Evolutionary conservation across 2,113 vertebrate species (phyloP).

Genomic region (Holacanthus passer): DNA sequence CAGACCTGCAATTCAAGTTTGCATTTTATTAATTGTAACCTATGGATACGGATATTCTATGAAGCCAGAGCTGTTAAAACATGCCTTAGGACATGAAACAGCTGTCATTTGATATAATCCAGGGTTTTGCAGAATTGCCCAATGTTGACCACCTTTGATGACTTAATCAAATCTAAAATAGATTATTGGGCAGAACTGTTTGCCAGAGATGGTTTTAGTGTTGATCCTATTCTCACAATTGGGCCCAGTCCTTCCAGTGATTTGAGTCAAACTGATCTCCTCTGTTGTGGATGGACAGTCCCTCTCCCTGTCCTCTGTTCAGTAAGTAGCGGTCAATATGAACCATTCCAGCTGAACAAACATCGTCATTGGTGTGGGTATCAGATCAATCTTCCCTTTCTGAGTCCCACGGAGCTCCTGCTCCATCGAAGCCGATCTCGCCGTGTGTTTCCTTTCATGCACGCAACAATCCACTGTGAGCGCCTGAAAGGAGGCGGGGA

Average conservation of each 20-base stretch:
- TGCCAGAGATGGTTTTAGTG: not conserved
- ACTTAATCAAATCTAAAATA: not conserved
- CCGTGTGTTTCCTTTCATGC: slow-evolving; percentile 35
- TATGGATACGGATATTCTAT: too few relatives aligned
- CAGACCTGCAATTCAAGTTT: too few relatives aligned
- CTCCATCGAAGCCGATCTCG: too few relatives aligned
- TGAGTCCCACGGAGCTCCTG: slow-evolving; percentile 1
- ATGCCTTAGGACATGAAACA: too few relatives aligned
- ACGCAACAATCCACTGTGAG: slow-evolving; percentile 25
- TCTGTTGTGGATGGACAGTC: not conserved
- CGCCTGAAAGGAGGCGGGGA: slow-evolving; percentile 9
- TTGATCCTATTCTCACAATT: not conserved
- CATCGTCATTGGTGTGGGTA: slow-evolving; percentile 14
- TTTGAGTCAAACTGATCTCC: slow-evolving; percentile 4
- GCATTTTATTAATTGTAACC: too few relatives aligned
- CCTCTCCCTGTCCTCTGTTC: slow-evolving; percentile 2
- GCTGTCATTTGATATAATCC: too few relatives aligned
- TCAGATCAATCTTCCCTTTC: slow-evolving; percentile 52
- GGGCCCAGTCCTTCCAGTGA: not conserved
- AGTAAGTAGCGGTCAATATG: slow-evolving; percentile 26
- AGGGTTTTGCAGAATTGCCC: not conserved
- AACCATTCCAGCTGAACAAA: slow-evolving; percentile 50
- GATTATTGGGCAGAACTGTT: not conserved
- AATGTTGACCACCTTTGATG: not conserved
- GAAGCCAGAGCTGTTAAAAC: too few relatives aligned